Base-by-base conservation (phyloP, 2,113 vertebrate genomes). In the Rynchops niger region DNA sequence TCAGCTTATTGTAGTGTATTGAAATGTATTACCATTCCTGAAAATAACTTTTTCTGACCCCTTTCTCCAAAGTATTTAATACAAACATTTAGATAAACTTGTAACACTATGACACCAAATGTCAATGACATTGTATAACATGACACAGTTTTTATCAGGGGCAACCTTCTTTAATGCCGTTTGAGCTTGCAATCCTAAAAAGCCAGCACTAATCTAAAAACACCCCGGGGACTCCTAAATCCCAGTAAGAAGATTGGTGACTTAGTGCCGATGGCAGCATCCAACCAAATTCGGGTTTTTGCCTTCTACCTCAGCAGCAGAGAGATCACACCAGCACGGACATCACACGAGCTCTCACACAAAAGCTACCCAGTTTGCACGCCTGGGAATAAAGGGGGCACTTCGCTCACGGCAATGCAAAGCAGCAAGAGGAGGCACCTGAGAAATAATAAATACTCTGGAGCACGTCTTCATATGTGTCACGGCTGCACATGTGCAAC, bases 141-240 rank as follows among this genome's bases (percentile, higher is more conserved):
- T 42, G 87, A 89, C 84, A 85, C 5, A 86, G 45, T 88, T 91
- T 96, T 73, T 86, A 94, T 86, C 53, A 69, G 91, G 90, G 89
- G 67, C 84, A 96, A 84, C 73, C 80, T 84, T 50, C 86, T 76
- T 93, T 97, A 98, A 98, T 78, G 67, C 72, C 16, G 3, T 82
- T 91, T 94, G 86, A 96, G 94, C 90, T 85, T 53, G 49, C 93
- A 97, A 97, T 97, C 94, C 90, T 53, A 84, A 96, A 95, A 95
- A 98, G 92, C 87, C 91, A 96, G 74, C 71, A 90, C 85, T 98
- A 98, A 98, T 98, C 97, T 97, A 97, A 96, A 93, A 96, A 83
- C 71, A 47, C 82, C 66, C 70, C 65, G 29, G 47, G 91, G 47
- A 83, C 82, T 83, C 89, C 88, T 97, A 97, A 97, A 95, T 90